A percentile compares a stretch with the other conserved stretches of the same genome.
These are phyloP conservation scores for Lasius fuliginosus DNA, from an alignment of 2,888 invertebrate genomes.

Conservation along the genomic window DNA sequence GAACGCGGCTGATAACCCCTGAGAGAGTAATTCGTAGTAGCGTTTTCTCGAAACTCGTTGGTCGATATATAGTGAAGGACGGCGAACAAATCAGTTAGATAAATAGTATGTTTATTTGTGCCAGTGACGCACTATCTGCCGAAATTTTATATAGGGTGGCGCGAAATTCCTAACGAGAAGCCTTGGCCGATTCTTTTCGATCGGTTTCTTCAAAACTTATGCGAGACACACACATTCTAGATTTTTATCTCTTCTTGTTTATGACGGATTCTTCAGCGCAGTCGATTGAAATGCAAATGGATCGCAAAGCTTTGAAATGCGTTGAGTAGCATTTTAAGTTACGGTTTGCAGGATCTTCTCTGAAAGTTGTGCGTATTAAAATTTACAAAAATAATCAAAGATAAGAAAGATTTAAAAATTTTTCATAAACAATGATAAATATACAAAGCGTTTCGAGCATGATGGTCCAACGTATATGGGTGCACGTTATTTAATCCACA, in stretches of 20 bases:
- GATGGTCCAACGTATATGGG: not conserved
- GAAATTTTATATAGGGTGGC: not conserved
- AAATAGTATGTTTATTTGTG: slow-evolving; percentile 5
- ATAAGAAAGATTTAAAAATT: not conserved
- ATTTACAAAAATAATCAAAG: not conserved
- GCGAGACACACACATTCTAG: not conserved
- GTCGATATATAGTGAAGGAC: slow-evolving; percentile 57
- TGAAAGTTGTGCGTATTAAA: not conserved
- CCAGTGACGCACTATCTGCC: not conserved
- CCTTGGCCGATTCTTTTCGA: not conserved
- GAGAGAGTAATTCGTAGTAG: slow-evolving; percentile 56
- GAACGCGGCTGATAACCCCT: slow-evolving; percentile 68
- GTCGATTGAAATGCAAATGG: not conserved
- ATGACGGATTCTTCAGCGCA: not conserved
- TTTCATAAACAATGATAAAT: not conserved
- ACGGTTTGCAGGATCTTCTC: not conserved
- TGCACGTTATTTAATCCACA: not conserved
- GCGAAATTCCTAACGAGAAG: not conserved
- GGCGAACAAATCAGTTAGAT: slow-evolving; percentile 8
- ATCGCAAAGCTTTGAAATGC: not conserved
- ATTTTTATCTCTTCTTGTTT: not conserved
- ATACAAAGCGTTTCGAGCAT: not conserved
- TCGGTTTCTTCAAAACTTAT: not conserved
- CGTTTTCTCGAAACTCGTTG: slow-evolving; percentile 25
- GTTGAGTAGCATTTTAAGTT: not conserved